Conservation (phyloP, 2,797 vertebrate species). For the Eutrigla gurnardus region DNA sequence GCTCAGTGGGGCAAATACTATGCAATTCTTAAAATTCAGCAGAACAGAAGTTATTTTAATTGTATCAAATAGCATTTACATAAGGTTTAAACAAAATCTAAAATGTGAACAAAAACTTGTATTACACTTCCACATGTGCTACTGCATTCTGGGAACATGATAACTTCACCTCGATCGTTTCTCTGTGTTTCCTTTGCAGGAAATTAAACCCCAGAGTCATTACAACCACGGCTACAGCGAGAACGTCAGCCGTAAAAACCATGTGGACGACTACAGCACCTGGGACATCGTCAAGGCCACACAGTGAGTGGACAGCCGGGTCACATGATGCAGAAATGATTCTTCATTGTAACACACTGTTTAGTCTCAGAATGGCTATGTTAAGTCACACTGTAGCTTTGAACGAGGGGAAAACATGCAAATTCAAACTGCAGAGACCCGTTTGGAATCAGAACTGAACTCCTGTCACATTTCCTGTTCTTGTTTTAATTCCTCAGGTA, state of each 20-base stretch:
- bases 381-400: too few species aligned
- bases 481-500: constrained; percentile 82
- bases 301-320: constrained; percentile 87
- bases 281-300: constrained; percentile 99
- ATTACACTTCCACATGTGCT: neutral
- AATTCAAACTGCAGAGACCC: too few species aligned
- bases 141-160: neutral
- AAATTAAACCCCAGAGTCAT: constrained; percentile 96
- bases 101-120: neutral
- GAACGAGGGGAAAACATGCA: too few species aligned
- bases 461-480: too few species aligned
- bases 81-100: neutral
- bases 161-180: neutral
- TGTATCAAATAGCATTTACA: too few species aligned
- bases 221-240: constrained; percentile 97
- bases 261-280: constrained; percentile 98
- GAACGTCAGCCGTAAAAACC: constrained; percentile 92
- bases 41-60: too few species aligned
- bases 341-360: too few species aligned
- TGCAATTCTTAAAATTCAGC: too few species aligned
- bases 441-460: too few species aligned
- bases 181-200: constrained; percentile 77
- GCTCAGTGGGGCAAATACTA: too few species aligned
- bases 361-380: too few species aligned
- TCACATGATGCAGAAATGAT: too few species aligned